Conservation (phyloP, 2,888 invertebrate genomes). For the Caradrina kadenii region DNA sequence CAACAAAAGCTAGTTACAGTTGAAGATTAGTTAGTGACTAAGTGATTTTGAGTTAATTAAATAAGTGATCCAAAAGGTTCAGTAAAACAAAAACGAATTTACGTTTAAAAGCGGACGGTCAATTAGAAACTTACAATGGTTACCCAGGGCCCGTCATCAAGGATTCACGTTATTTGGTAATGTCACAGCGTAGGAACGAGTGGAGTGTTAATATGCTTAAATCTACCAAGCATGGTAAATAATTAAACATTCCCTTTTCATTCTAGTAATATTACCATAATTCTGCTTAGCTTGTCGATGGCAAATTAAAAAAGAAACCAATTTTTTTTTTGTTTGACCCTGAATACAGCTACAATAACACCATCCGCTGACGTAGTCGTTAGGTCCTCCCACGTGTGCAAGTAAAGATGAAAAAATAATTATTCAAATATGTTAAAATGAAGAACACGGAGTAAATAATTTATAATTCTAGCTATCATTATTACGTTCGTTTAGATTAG, state of each 20-base stretch:
- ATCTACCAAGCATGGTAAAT: not conserved
- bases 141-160: conserved; percentile 50
- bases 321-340: too few relatives aligned
- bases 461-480: too few relatives aligned
- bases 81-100: conserved; percentile 22
- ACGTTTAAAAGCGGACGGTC: conserved; percentile 15
- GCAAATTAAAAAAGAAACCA: too few relatives aligned
- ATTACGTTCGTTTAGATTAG: not conserved
- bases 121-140: conserved; percentile 53
- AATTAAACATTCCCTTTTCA: not conserved
- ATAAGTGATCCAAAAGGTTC: conserved; percentile 2
- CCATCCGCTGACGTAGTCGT: too few relatives aligned
- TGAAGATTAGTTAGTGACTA: conserved; percentile 42
- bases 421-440: too few relatives aligned
- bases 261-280: not conserved
- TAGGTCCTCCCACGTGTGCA: too few relatives aligned
- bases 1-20: conserved; percentile 20
- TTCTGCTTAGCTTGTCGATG: too few relatives aligned
- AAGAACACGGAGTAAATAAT: too few relatives aligned
- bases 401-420: too few relatives aligned
- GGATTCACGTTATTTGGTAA: conserved; percentile 57
- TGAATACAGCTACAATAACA: too few relatives aligned
- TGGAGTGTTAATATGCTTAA: conserved; percentile 6
- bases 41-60: conserved; percentile 13
- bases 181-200: conserved; percentile 4